phyloP scores from a whole-genome alignment of 2,888 invertebrate genomes.

The Ariolimax columbianus region DNA sequence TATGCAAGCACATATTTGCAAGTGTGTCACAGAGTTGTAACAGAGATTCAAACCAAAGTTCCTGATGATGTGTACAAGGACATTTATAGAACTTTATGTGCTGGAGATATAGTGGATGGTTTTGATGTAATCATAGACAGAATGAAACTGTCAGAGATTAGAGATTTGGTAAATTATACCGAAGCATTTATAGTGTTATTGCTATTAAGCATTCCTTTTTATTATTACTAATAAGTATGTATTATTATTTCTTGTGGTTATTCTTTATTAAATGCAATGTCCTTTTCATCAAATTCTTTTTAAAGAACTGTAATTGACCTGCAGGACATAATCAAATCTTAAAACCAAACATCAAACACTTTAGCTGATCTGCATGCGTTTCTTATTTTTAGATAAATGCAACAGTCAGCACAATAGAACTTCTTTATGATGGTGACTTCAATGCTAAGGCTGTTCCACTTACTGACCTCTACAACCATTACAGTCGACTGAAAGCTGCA shows the following conservation, averaged over 20 bases:
- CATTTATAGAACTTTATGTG: constrained; percentile 28
- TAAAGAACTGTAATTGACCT: no score
- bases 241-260: no score
- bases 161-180: constrained; percentile 29
- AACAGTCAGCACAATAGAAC: constrained; percentile 33
- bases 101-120: constrained; percentile 13
- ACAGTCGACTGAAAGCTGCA: constrained; percentile 23
- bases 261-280: no score
- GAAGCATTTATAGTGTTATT: no score
- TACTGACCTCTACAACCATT: constrained; percentile 23
- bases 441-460: constrained; percentile 12
- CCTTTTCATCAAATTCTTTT: no score
- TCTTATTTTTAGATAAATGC: constrained; percentile 47
- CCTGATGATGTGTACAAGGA: constrained; percentile 9
- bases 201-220: not conserved
- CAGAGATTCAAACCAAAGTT: constrained; percentile 18
- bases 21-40: constrained; percentile 33
- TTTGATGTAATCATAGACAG: not conserved
- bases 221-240: not conserved
- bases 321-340: no score
- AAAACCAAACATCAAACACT: not conserved
- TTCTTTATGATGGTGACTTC: constrained; percentile 37
- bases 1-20: not conserved
- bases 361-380: not conserved
- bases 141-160: constrained; percentile 18